Base-by-base conservation (phyloP, 2,888 invertebrate species). In the Nemotelus nigrinus region DNA sequence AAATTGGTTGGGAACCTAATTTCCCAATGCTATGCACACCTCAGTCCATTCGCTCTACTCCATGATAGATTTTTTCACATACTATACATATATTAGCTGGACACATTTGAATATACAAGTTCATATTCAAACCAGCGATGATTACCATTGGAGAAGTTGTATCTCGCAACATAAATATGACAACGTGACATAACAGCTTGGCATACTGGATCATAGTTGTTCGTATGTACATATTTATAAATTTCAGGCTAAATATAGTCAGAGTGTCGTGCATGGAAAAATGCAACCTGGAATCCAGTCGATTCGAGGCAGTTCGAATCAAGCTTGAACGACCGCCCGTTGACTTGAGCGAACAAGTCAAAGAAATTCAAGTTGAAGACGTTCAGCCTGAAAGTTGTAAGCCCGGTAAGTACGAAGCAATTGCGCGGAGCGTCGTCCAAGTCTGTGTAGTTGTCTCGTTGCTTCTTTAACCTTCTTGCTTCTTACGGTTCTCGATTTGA, bases 381-480 rank as follows among this genome's bases (percentile, higher is more conserved):
- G 25, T 25, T 25, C 25, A 25, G 25, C 25, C 25, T 25, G 25
- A 25, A 25, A 25, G 25, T 25, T 25, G 25, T 25, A 25, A 25
- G 25, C 25, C 25, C 25, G 25, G 25, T 25, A 25, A 25, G 25
- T 25, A 25, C 25, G 25, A 25, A 25, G 25, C 25, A 25, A 25
- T 25, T 25, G 25, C 25, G 25, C 10, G 45, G 6, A 65, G 45
- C n/a, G 43, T 41, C 47, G 45, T 47, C 8, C 47, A 45, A 25
- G 25, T 25, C 25, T n/a, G n/a, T 44, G 3, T 4, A 65, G 47
- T 65, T 65, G 45, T 65, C 10, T 45, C 10, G 65, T 45, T 45
- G 65, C 65, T 65, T n/a, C 65, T 65, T 65, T 65, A 65, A 65
- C 65, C 45, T 65, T 65, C 44, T 47, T n/a, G 65, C 8, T 50